phyloP scores from a whole-genome alignment of 2,797 vertebrate species.

The Sebastes hubbsi region DNA sequence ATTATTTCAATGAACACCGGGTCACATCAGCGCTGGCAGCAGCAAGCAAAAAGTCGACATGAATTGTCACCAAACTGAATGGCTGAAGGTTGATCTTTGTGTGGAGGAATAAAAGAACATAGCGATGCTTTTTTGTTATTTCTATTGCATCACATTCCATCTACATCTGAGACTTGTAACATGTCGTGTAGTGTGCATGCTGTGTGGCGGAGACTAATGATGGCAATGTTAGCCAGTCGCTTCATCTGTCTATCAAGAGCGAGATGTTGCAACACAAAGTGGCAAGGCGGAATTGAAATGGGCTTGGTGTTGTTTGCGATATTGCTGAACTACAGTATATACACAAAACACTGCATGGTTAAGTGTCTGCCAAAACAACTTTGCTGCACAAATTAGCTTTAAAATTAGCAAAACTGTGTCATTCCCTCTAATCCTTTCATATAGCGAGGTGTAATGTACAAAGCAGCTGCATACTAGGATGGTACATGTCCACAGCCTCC shows the following conservation, averaged over 20 bases:
- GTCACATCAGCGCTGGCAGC: constrained; percentile 13
- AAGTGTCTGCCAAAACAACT: not conserved
- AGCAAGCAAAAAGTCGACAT: constrained; percentile 8
- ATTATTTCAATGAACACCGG: constrained; percentile 58
- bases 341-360: not conserved
- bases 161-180: not conserved
- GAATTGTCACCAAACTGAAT: not conserved
- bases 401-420: not conserved
- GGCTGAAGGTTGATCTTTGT: constrained; percentile 1
- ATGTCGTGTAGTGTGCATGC: not conserved
- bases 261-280: not conserved
- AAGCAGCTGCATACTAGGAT: not conserved
- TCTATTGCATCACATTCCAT: not conserved
- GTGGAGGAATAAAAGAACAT: not conserved
- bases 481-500: no score
- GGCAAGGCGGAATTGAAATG: not conserved
- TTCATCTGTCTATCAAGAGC: not conserved
- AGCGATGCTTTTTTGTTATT: not conserved
- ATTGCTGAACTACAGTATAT: not conserved
- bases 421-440: not conserved
- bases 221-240: not conserved
- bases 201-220: not conserved
- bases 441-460: not conserved
- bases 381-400: not conserved
- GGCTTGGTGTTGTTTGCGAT: not conserved